Evolutionary conservation across 2,113 vertebrate genomes (phyloP), one percentile per base, ranked within the genome.

Genomic region (Aythya baeri): DNA sequence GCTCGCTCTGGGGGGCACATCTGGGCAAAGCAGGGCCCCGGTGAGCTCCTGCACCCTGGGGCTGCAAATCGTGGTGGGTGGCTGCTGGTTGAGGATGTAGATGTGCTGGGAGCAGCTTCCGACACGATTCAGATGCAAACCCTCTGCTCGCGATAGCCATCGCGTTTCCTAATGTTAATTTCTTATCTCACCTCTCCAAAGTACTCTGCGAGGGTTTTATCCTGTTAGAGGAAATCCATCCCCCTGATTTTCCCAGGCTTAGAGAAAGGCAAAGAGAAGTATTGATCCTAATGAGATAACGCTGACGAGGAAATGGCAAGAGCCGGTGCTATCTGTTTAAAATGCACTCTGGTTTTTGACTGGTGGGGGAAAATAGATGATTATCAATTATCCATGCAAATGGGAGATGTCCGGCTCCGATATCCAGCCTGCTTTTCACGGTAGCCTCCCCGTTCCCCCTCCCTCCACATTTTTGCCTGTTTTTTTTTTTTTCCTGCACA

Each of bases 131-230:
- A 10, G 86, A 68, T 26, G 91, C 66, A 58, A 89, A 95, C 78
- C 58, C 92, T 66, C 83, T 36, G 80, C 54, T 1, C 11, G 26
- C 0, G 50, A 93, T 73, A 95, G 66, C 8, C 1, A 94, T 94
- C 71, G 0, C 3, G 0, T 46, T 92, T 27, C 86, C 75, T 34
- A 50, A 92, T n/a, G 80, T 66, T 96, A 79, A 94, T 91, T 95
- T 86, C 94, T 95, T 96, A 96, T 97, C 95, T 95, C 73, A 29
- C 86, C 92, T 93, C 94, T 91, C 80, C 83, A 73, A 95, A 96
- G 86, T 71, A 86, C 81, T 83, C 34, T 14, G 79, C 87, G 21
- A 85, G 78, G 88, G 77, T 91, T 94, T 96, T 79, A 91, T 81
- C 74, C 88, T 84, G 84, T 72, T 89, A 75, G 75, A 88, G 85